Conservation (phyloP, 2,888 invertebrate genomes). For the Drepana falcataria region DNA sequence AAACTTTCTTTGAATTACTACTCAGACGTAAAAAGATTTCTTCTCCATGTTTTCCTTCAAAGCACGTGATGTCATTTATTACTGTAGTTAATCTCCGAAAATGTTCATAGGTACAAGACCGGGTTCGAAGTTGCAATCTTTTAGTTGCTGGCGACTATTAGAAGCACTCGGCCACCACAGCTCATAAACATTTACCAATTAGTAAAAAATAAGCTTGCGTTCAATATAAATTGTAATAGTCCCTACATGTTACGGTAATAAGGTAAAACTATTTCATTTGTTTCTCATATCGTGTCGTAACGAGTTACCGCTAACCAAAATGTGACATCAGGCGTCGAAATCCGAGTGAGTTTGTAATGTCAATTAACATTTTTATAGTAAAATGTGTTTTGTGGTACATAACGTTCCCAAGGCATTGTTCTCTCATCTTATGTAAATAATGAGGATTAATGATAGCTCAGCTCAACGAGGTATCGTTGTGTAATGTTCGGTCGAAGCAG, state of each 20-base stretch:
- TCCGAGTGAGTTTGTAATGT: background rate
- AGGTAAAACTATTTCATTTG: background rate
- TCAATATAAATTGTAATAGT: too few species aligned
- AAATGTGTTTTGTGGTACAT: slow-evolving; percentile 11
- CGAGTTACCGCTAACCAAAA: background rate
- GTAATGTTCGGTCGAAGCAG: slow-evolving; percentile 14
- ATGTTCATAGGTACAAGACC: too few species aligned
- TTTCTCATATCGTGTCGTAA: background rate
- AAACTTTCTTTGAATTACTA: too few species aligned
- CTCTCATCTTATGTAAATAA: slow-evolving; percentile 43
- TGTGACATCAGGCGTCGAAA: background rate
- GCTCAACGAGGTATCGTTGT: slow-evolving; percentile 23
- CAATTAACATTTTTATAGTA: slow-evolving; percentile 21
- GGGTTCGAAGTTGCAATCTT: too few species aligned
- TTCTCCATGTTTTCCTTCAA: too few species aligned
- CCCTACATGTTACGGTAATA: background rate
- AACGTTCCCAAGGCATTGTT: slow-evolving; percentile 40
- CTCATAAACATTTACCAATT: too few species aligned
- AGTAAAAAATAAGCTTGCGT: too few species aligned
- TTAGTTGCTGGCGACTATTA: too few species aligned
- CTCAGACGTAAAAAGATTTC: too few species aligned
- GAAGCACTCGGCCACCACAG: too few species aligned
- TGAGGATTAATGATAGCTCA: slow-evolving; percentile 33
- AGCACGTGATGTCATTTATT: too few species aligned
- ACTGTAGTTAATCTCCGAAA: too few species aligned